Evolutionary conservation across 2,797 vertebrate genomes (phyloP), one percentile per base, ranked within the genome.

Genomic region (Coregonus suidteri): DNA sequence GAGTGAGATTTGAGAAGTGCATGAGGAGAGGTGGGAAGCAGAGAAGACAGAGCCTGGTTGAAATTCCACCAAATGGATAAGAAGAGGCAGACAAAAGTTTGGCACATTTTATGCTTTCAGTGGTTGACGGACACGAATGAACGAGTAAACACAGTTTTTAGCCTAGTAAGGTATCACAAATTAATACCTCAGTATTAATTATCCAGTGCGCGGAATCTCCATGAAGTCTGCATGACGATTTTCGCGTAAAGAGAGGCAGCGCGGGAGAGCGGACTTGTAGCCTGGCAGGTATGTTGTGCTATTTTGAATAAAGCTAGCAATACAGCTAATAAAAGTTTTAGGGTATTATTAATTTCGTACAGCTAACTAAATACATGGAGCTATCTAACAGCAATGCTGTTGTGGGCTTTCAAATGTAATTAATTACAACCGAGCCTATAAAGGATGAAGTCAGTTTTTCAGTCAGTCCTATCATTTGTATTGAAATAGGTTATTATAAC

Each of bases 1-100:
- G 80, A 37, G 64, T 31, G 18, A 18, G 4, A 18, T 56, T 15
- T 56, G 53, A 56, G 71, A 51, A 73, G 73, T 7, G 56, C 9
- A 14, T 74, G 77, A 77, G 80, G 75, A 64, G 56, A 11, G 77
- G 77, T 75, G 35, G 34, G 34, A 51, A 81, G 81, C 30, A 75
- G 56, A 74, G 74, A 71, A 59, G 75, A 73, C 64, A 1, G 69
- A 47, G 69, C 5, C 1, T 41, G 34, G 35, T 20, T 41, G 35
- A 47, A 5, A 41, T 25, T 20, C 13, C 47, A 47, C 47, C 18
- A 51, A 20, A n/a, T 6, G 47, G 13, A 51, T 20, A 15, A 41
- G 20, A 71, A 41, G 20, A 71, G 18, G 47, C 35, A 30, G 35
- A 37, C 18, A 25, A 71, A 71, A 71, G 47, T 52, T 71, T 71